Evolutionary conservation across 2,113 vertebrate genomes (phyloP).

Genomic region (Microcebus murinus): DNA sequence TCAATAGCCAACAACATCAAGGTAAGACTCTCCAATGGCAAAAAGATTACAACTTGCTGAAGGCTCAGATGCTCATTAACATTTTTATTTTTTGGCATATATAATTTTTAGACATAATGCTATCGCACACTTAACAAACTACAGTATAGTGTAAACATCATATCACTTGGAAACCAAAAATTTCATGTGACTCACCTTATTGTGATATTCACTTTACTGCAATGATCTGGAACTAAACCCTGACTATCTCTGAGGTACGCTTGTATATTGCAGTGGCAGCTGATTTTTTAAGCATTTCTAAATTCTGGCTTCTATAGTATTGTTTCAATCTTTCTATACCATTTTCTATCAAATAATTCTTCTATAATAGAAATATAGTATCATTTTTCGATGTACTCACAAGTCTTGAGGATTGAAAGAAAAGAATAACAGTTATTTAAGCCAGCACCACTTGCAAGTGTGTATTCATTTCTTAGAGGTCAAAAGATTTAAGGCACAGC

Average conservation of each 20-base stretch:
- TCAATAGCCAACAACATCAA: not conserved
- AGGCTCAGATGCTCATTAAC: not conserved
- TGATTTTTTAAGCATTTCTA: constrained; percentile 5
- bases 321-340: not conserved
- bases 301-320: not conserved
- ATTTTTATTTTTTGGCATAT: not conserved
- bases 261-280: not conserved
- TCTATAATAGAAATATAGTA: not conserved
- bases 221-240: not conserved
- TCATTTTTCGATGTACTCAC: not conserved
- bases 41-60: not conserved
- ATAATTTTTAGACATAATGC: no score
- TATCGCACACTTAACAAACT: no score
- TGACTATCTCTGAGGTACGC: not conserved
- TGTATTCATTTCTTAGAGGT: not conserved
- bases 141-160: not conserved
- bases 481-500: not conserved
- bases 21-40: not conserved
- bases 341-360: not conserved
- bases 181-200: not conserved
- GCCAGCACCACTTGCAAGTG: not conserved
- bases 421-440: not conserved
- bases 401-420: not conserved
- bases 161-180: not conserved
- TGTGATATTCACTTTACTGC: not conserved